A percentile compares a stretch with the other conserved stretches of the same genome.
Conservation (phyloP, 2,113 vertebrate species). For the Megaleporinus macrocephalus region DNA sequence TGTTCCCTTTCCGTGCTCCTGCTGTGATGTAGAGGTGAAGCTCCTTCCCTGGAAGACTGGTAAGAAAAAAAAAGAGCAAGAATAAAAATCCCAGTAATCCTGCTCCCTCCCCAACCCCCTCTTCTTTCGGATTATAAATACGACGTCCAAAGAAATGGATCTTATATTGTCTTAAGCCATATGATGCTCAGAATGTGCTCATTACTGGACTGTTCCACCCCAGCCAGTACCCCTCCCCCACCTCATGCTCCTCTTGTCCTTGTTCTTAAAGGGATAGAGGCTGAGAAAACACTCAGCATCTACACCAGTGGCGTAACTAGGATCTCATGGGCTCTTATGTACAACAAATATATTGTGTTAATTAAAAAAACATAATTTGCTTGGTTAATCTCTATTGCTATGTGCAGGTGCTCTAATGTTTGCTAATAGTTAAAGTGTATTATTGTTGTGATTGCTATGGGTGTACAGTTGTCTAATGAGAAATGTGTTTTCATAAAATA, state of each 20-base stretch:
- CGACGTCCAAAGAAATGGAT: conserved; percentile 60
- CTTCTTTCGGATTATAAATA: conserved; percentile 43
- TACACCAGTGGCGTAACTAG: conserved; percentile 7
- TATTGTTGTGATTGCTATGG: not conserved
- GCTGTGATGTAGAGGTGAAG: conserved; percentile 62
- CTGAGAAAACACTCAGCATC: conserved; percentile 44
- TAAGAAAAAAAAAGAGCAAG: conserved; percentile 28
- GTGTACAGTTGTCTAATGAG: too few species aligned
- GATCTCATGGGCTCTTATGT: not conserved
- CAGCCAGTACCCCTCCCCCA: conserved; percentile 81
- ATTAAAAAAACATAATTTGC: not conserved
- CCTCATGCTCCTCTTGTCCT: conserved; percentile 64
- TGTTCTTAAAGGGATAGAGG: conserved; percentile 81
- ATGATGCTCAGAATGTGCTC: conserved; percentile 76
- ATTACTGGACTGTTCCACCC: conserved; percentile 83
- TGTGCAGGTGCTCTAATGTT: not conserved
- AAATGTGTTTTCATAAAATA: too few species aligned
- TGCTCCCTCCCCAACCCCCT: conserved; percentile 54
- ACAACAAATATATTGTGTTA: not conserved
- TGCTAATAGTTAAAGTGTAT: not conserved
- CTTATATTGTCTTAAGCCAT: conserved; percentile 73
- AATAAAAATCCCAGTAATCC: conserved; percentile 44
- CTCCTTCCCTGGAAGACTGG: conserved; percentile 61
- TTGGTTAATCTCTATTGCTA: not conserved
- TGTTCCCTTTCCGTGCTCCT: conserved; percentile 53